Evolutionary conservation across 2,888 invertebrate species (phyloP).

Genomic region (Hylaea fasciaria): DNA sequence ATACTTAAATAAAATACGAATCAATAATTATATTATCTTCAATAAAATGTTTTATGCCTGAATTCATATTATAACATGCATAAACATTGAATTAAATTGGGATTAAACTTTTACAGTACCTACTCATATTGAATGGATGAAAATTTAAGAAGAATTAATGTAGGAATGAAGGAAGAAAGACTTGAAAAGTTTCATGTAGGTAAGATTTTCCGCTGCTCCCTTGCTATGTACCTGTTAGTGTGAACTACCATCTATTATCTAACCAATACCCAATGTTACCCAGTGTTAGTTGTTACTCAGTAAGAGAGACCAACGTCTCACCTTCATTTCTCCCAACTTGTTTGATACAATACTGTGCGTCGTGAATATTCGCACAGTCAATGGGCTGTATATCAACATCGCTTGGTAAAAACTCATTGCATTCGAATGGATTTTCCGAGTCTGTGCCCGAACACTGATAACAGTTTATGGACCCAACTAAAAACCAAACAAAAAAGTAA

Average conservation of each 20-base stretch:
- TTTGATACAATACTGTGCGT: slow-evolving; percentile 96
- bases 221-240: slow-evolving; percentile 7
- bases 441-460: slow-evolving; percentile 96
- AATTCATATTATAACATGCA: too few species aligned
- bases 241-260: not conserved
- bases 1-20: too few species aligned
- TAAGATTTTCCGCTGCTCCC: too few species aligned
- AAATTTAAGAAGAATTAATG: too few species aligned
- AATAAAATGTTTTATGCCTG: too few species aligned
- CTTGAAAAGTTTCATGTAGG: too few species aligned
- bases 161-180: too few species aligned
- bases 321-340: slow-evolving; percentile 96
- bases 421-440: slow-evolving; percentile 90
- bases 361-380: slow-evolving; percentile 92
- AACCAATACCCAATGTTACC: slow-evolving; percentile 5
- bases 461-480: slow-evolving; percentile 90
- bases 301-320: slow-evolving; percentile 66
- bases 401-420: slow-evolving; percentile 90
- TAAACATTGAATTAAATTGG: too few species aligned
- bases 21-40: too few species aligned
- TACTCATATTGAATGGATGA: too few species aligned
- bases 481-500: slow-evolving; percentile 56
- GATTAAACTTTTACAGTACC: too few species aligned
- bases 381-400: slow-evolving; percentile 87
- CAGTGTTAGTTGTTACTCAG: slow-evolving; percentile 16